Base-by-base conservation (phyloP, 2,888 invertebrate genomes). In the Pollenia amentaria region DNA sequence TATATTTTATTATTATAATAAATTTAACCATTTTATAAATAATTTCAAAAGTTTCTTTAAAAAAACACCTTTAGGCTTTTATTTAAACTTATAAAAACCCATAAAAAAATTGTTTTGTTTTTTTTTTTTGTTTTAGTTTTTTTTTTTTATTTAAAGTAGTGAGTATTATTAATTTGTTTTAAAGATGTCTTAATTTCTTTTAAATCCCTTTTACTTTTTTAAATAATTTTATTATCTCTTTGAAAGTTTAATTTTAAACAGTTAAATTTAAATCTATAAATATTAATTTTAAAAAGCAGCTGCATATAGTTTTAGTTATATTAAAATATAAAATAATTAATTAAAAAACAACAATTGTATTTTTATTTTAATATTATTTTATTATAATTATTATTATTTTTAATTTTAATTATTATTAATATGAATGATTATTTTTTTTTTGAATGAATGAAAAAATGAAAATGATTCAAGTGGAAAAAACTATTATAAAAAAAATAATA, bases 351-450 rank as follows among this genome's bases (percentile, higher is more conserved):
- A 77, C n/a, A 78, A 87, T 65, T 85, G 72, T 83, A 85, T 80
- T 84, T 84, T 81, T 78, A 85, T 87, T 85, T 79, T 81, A 88
- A 84, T 87, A 70, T 88, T 85, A 89, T 89, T 85, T 83, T 29
- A 29, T 87, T 72, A 55, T 72, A 84, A 91, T 91, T 90, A 91
- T 88, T 89, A 90, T 89, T 89, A 88, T 88, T 89, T 87, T 88
- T 89, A 89, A 86, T 90, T 89, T 88, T 90, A 85, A 91, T 91
- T 91, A 91, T 88, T 89, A 88, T 89, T 90, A 91, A 89, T 88
- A 89, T 89, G 88, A 87, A 87, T 89, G 88, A 89, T 90, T 90
- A 90, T 91, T 91, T 69, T 29, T 29, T 29, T 88, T 89, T 85
- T 90, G 89, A 90, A 89, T 88, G 89, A 88, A 83, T 89, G 87